Conservation (phyloP, 2,888 invertebrate species). For the Sinohyriopsis cumingii region DNA sequence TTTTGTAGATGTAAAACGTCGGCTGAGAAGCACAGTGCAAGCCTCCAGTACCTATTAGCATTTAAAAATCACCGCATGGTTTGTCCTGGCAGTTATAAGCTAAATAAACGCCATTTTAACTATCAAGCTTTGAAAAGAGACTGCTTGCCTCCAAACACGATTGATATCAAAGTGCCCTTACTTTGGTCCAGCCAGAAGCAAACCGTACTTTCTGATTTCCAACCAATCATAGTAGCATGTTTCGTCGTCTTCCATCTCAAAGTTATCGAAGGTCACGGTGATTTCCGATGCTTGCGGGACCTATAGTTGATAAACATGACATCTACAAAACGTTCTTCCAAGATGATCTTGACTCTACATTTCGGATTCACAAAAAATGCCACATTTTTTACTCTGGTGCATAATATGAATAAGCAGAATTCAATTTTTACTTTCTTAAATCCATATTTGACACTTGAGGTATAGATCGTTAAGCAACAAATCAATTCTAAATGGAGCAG, state of each 20-base stretch:
- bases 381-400: too few species aligned
- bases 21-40: too few species aligned
- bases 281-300: constrained; percentile 7
- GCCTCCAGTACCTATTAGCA: too few species aligned
- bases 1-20: too few species aligned
- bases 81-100: too few species aligned
- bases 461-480: constrained; percentile 1
- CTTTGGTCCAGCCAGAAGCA: constrained; percentile 33
- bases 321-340: too few species aligned
- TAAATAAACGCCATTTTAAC: too few species aligned
- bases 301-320: not conserved
- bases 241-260: constrained; percentile 10
- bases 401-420: not conserved
- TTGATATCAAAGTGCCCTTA: constrained; percentile 5
- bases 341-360: too few species aligned
- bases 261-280: constrained; percentile 8
- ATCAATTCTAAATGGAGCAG: not conserved
- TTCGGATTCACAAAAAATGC: too few species aligned
- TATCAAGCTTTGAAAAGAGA: too few species aligned
- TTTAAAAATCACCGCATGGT: too few species aligned
- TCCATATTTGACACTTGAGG: constrained; percentile 4
- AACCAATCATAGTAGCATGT: constrained; percentile 36
- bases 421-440: not conserved
- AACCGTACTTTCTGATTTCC: constrained; percentile 30
- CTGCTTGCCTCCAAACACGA: too few species aligned